A percentile compares a stretch with the other conserved stretches of the same genome.
Conservation (phyloP, 2,113 vertebrate genomes). For the Corydoras sp. region DNA sequence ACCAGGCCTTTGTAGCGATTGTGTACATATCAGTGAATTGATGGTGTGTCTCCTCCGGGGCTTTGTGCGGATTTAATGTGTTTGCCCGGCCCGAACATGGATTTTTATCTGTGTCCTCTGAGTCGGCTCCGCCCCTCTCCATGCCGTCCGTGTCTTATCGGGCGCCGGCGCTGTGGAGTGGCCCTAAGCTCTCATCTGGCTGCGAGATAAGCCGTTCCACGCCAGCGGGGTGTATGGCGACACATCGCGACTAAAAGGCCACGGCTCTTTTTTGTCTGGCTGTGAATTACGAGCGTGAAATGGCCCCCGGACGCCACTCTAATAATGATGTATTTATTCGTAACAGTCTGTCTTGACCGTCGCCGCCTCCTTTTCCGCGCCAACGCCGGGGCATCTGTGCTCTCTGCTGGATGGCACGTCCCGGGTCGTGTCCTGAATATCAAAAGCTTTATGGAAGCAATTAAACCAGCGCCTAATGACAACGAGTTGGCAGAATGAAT, state of each 20-base stretch:
- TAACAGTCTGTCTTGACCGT: slow-evolving; percentile 68
- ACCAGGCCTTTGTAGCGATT: slow-evolving; percentile 83
- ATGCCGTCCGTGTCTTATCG: slow-evolving; percentile 75
- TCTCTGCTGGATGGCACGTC: slow-evolving; percentile 71
- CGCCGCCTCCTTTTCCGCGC: slow-evolving; percentile 59
- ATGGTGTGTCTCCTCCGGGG: slow-evolving; percentile 78
- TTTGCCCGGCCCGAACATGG: slow-evolving; percentile 74
- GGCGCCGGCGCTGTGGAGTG: slow-evolving; percentile 73
- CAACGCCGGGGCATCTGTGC: slow-evolving; percentile 83
- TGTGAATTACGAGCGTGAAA: slow-evolving; percentile 47
- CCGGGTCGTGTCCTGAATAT: slow-evolving; percentile 87
- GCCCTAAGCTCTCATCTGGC: slow-evolving; percentile 74
- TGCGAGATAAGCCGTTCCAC: slow-evolving; percentile 79
- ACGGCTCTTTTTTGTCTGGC: neutral
- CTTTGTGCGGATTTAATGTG: slow-evolving; percentile 76
- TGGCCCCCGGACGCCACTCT: slow-evolving; percentile 78
- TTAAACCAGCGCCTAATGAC: slow-evolving; percentile 96
- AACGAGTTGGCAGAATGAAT: slow-evolving; percentile 87
- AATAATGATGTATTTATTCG: slow-evolving; percentile 89
- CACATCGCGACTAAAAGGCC: neutral
- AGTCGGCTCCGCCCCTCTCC: slow-evolving; percentile 53
- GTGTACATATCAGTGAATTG: slow-evolving; percentile 91
- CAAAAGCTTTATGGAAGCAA: slow-evolving; percentile 97
- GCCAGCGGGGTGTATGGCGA: slow-evolving; percentile 51
- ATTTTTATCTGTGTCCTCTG: slow-evolving; percentile 59